Conservation (phyloP, 2,113 vertebrate genomes). For the Triplophysa dalaica region DNA sequence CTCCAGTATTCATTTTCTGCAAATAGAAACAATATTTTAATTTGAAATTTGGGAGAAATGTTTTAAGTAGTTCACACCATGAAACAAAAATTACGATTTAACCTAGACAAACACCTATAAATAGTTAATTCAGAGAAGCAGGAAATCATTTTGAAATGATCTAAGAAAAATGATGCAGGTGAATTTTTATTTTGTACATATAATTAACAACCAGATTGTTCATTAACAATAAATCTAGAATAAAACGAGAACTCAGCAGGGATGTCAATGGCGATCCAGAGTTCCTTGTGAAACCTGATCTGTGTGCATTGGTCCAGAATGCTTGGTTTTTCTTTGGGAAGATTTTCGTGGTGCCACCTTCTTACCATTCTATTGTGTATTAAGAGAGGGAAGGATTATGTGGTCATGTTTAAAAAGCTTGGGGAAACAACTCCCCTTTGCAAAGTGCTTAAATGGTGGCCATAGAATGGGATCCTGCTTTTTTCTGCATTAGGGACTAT, state of each 20-base stretch:
- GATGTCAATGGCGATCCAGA: conserved; percentile 40
- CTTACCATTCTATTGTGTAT: conserved; percentile 67
- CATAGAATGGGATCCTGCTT: conserved; percentile 64
- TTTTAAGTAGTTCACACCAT: no score
- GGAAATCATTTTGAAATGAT: no score
- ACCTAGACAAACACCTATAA: no score
- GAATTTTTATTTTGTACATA: no score
- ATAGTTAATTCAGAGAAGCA: no score
- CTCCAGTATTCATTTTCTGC: no score
- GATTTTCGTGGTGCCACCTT: conserved; percentile 69
- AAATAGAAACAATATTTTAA: no score
- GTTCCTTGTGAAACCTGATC: conserved; percentile 68
- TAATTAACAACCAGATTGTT: neutral
- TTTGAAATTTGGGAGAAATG: no score
- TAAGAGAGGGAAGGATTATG: conserved; percentile 70
- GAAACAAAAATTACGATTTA: no score
- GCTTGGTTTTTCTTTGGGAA: conserved; percentile 60
- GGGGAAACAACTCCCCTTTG: conserved; percentile 56
- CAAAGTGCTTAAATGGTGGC: conserved; percentile 61
- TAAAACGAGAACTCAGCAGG: conserved; percentile 16
- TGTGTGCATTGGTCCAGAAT: conserved; percentile 55
- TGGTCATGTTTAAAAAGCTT: conserved; percentile 66
- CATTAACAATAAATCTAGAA: neutral
- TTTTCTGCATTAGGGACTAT: conserved; percentile 60
- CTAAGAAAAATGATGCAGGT: no score